Evolutionary conservation across 2,113 vertebrate species (phyloP), one percentile per base, ranked within the genome.

Genomic region (Scatophagus argus): DNA sequence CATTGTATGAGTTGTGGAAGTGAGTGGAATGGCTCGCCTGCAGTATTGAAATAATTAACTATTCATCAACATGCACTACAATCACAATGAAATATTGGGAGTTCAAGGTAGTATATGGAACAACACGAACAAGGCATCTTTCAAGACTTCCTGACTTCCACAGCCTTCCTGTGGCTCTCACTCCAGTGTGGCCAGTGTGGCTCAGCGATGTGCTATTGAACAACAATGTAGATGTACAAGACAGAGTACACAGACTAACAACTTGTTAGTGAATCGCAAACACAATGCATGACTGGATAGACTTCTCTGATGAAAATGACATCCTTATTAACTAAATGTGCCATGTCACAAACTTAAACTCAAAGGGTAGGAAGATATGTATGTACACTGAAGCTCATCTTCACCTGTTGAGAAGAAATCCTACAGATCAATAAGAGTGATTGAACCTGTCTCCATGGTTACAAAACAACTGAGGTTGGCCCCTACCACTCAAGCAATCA

Each of bases 351-450:
- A 11, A 39, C 23, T 52, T 12, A 29, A 77, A 59, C 41, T 34
- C n/a, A n/a, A 6, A 19, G 16, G 8, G 12, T 5, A 21, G 5
- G 51, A 4, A 34, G 14, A 6, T 10, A 21, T 31, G 67, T 39
- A 66, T 43, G 29, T 62, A 49, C 38, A 63, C 29, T 66, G 65
- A 52, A 38, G 31, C 55, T 65, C 38, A 61, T 64, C 65, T 43
- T 56, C 21, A 56, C 29, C 55, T 34, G 68, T 27, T 52, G 34
- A 70, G 32, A n/a, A 77, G 27, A 75, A 76, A 68, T 71, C 77
- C 36, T 79, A 67, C 58, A 76, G 41, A 76, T 81, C 61, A 67
- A 23, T n/a, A 25, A 44, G 49, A 68, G 27, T 63, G 55, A 68
- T 27, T 64, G 60, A 49, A 73, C 70, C 34, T 31, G 14, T 58